Evolutionary conservation across 2,113 vertebrate genomes (phyloP).

Genomic region (Tursiops truncatus): DNA sequence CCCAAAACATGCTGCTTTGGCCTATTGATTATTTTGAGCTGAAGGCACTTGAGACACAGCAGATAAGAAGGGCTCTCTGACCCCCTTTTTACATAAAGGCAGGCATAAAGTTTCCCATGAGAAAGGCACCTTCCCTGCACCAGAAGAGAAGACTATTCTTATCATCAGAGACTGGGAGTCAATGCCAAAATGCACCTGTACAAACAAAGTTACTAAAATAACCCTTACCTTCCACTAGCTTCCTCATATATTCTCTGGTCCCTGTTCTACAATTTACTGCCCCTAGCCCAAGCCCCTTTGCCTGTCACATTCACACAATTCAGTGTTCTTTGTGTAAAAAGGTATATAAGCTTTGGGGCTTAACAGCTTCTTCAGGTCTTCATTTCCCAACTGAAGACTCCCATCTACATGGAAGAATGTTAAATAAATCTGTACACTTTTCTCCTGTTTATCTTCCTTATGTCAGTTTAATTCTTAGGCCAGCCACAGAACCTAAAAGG

Average conservation of each 20-base stretch:
- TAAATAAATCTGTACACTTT: conserved; percentile 2
- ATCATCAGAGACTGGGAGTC: background rate
- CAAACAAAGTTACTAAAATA: background rate
- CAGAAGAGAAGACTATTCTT: background rate
- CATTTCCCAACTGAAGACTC: background rate
- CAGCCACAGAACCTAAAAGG: background rate
- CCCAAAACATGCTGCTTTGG: background rate
- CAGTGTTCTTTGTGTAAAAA: background rate
- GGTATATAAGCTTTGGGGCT: background rate
- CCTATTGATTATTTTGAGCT: background rate
- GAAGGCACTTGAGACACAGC: background rate
- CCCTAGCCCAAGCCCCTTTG: background rate
- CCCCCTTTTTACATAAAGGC: background rate
- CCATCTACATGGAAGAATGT: background rate
- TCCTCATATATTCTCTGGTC: background rate
- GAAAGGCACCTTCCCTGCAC: background rate
- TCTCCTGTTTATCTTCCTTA: background rate
- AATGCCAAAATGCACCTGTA: background rate
- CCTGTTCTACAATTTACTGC: background rate
- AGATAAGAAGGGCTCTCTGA: background rate
- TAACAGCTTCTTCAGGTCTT: background rate
- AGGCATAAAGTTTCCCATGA: background rate
- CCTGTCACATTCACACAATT: background rate
- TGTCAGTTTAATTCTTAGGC: background rate
- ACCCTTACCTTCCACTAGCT: background rate